A percentile compares a stretch with the other conserved stretches of the same genome.
Conservation (phyloP, 2,888 invertebrate genomes). For the Sphaeridia pumilis region DNA sequence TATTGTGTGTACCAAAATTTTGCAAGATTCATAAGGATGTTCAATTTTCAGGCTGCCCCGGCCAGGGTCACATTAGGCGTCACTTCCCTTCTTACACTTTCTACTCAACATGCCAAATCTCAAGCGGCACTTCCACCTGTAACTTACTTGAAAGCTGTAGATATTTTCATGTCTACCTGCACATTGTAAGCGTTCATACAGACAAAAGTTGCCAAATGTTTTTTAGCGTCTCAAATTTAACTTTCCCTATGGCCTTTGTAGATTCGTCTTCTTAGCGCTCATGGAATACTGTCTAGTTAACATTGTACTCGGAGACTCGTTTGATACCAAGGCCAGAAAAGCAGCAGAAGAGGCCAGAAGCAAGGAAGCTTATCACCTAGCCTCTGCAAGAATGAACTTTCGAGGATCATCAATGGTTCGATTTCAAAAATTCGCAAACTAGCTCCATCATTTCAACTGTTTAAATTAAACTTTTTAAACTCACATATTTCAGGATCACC, state of each 20-base stretch:
- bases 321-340: constrained; percentile 40
- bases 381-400: constrained; percentile 31
- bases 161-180: constrained; percentile 86
- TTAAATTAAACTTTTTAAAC: not conserved
- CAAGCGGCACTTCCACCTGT: constrained; percentile 87
- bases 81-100: constrained; percentile 73
- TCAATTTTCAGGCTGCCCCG: constrained; percentile 48
- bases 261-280: constrained; percentile 82
- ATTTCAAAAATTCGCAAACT: too few relatives aligned
- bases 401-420: constrained; percentile 21
- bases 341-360: constrained; percentile 16
- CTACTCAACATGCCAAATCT: constrained; percentile 86
- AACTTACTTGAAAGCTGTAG: constrained; percentile 83
- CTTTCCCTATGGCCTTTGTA: constrained; percentile 37
- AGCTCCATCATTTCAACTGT: not conserved
- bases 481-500: constrained; percentile 9
- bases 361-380: constrained; percentile 25
- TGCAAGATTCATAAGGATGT: not conserved
- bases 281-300: constrained; percentile 89
- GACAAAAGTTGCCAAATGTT: too few relatives aligned
- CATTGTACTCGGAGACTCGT: constrained; percentile 64
- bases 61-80: constrained; percentile 86
- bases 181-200: constrained; percentile 54
- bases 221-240: not conserved
- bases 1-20: not conserved